Percentiles rank a stretch among this genome's conserved stretches.
Evolutionary conservation across 2,113 vertebrate species (phyloP).

Genomic region (Gila orcuttii): DNA sequence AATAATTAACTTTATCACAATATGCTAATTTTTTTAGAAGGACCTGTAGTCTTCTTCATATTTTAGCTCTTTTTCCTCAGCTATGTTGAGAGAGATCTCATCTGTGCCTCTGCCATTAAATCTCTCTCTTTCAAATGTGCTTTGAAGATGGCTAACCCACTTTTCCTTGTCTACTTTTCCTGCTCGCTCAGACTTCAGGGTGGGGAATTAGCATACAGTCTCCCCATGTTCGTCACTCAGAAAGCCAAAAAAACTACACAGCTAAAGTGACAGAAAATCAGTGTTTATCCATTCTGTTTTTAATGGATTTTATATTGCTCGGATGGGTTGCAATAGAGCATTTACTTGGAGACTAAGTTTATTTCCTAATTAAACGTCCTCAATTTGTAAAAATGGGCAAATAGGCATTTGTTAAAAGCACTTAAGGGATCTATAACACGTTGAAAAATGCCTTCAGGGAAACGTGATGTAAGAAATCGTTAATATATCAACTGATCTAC

Average conservation of each 20-base stretch:
- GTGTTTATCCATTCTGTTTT: constrained; percentile 3
- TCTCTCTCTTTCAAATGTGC: constrained; percentile 52
- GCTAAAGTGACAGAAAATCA: constrained; percentile 28
- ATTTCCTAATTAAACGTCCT: constrained; percentile 31
- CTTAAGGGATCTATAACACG: constrained; percentile 17
- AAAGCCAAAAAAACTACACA: neutral
- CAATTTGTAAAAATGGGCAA: constrained; percentile 3
- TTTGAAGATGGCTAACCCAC: constrained; percentile 72
- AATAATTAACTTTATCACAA: too few relatives aligned
- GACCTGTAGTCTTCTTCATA: neutral
- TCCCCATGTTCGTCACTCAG: constrained; percentile 14
- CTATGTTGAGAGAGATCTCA: constrained; percentile 36
- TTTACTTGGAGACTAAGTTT: constrained; percentile 29
- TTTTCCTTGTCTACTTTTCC: constrained; percentile 56
- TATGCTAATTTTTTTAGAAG: too few relatives aligned
- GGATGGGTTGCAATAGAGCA: constrained; percentile 4
- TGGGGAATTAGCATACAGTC: constrained; percentile 61
- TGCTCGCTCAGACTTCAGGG: constrained; percentile 57
- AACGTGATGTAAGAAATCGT: neutral
- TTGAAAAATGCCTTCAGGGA: constrained; percentile 30
- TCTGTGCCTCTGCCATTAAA: constrained; percentile 41
- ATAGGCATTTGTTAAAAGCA: neutral
- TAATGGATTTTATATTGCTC: constrained; percentile 26
- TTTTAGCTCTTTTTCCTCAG: constrained; percentile 10
- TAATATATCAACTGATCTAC: constrained; percentile 9